Base-by-base conservation (phyloP, 2,888 invertebrate genomes). In the Acrobeloides nanus region DNA sequence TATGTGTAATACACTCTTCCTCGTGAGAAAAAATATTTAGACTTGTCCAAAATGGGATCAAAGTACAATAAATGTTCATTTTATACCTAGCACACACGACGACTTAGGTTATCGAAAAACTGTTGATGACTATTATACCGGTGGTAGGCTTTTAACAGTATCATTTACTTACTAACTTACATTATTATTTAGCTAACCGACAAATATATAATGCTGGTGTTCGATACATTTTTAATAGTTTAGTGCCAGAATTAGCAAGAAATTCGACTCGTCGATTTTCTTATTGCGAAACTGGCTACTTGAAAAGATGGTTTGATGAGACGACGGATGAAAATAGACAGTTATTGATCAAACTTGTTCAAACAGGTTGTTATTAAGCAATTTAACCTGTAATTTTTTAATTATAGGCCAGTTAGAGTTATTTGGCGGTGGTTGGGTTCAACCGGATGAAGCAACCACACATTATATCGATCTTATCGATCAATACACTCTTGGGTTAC, bases 401-500 rank as follows among this genome's bases (percentile, higher is more conserved):
- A 17, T 38, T 29, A n/a, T 29, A 40, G 68, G 66, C 50, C 39
- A 38, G 38, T 8, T 53, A 25, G 53, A 53, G 38, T 29, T 55
- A 25, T 46, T 55, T 32, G 48, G 51, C 8, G 79, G 79, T 6
- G 79, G 79, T 0, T 80, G 79, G 79, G 76, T 76, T 46, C 80
- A 80, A 76, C 78, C 79, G 52, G 80, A 80, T 59, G 80, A 80
- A 51, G 80, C 79, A 1, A 62, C 76, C 4, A 74, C 78, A 7
- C 77, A 78, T 60, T 80, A 80, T 59, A 74, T 74, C 43, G 76
- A 76, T 48, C 77, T 79, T 45, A 78, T 80, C 42, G 79, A 80
- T 60, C 79, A 80, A 59, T 78, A 79, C 70, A 76, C 78, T 0
- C 60, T 76, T 4, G 80, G 80, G 5, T 71, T 78, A 31, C 49